phyloP scores from a whole-genome alignment of 2,797 vertebrate genomes.

The Coregonus sp. region DNA sequence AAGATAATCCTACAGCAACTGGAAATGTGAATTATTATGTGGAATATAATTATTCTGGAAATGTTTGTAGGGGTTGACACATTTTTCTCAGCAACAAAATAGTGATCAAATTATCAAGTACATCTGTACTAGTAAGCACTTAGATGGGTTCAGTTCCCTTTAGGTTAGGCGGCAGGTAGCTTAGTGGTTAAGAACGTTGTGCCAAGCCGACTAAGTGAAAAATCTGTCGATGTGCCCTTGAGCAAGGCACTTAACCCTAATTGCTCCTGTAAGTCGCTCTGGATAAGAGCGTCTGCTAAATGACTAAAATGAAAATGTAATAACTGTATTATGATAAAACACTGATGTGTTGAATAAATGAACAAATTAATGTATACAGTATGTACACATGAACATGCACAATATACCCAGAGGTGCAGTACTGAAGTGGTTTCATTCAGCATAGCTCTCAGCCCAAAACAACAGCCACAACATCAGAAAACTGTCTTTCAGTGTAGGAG shows the following conservation, averaged over 20 bases:
- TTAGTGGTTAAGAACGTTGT: no score
- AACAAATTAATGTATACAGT: background rate
- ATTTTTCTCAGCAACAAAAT: background rate
- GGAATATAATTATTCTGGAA: no score
- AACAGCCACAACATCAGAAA: slow-evolving; percentile 13
- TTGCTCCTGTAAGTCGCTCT: no score
- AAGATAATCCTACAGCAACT: no score
- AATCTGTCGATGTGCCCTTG: no score
- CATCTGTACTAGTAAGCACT: background rate
- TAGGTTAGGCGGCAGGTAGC: background rate
- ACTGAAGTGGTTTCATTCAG: background rate
- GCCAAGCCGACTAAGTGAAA: no score
- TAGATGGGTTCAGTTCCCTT: background rate
- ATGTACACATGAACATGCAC: background rate
- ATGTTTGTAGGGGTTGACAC: no score
- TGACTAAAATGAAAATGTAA: no score
- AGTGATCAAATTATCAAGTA: background rate
- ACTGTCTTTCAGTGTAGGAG: background rate
- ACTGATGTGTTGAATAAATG: background rate
- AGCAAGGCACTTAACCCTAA: no score
- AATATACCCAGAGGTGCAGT: background rate
- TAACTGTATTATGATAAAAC: background rate
- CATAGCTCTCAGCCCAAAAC: slow-evolving; percentile 17
- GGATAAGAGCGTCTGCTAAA: no score
- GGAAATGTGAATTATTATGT: no score